phyloP scores from a whole-genome alignment of 1,140 invertebrate genomes.

The Neodiprion lecontei region DNA sequence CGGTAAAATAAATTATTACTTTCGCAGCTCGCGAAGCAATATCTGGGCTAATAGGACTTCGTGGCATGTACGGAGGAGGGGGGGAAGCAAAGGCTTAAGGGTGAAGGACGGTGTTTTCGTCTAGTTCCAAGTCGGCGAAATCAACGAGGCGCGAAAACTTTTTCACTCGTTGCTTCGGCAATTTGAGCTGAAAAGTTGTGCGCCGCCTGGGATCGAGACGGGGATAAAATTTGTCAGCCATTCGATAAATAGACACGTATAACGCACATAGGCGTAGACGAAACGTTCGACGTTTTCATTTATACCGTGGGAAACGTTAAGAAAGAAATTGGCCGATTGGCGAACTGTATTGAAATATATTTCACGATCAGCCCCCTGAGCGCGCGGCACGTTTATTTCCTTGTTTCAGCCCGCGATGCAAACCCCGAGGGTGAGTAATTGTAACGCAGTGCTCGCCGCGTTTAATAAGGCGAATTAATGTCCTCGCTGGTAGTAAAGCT shows the following conservation, averaged over 20 bases:
- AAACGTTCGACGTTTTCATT: too few relatives aligned
- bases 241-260: neutral
- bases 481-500: neutral
- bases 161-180: too few relatives aligned
- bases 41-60: conserved; percentile 51
- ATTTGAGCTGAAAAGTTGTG: neutral
- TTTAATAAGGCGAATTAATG: neutral
- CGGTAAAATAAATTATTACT: conserved; percentile 50
- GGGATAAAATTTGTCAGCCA: neutral
- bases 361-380: too few relatives aligned
- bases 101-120: neutral
- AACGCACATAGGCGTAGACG: neutral
- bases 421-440: neutral
- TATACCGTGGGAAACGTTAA: too few relatives aligned
- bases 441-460: neutral
- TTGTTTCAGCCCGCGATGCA: neutral
- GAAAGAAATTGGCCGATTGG: neutral
- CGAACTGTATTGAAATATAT: neutral
- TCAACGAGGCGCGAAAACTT: neutral
- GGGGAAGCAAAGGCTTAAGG: neutral
- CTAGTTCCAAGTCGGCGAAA: neutral
- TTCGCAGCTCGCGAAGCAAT: conserved; percentile 48
- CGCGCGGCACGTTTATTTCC: neutral
- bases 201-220: neutral
- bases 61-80: conserved; percentile 22